Evolutionary conservation across 2,888 invertebrate genomes (phyloP).

Genomic region (Enchytraeus crypticus): DNA sequence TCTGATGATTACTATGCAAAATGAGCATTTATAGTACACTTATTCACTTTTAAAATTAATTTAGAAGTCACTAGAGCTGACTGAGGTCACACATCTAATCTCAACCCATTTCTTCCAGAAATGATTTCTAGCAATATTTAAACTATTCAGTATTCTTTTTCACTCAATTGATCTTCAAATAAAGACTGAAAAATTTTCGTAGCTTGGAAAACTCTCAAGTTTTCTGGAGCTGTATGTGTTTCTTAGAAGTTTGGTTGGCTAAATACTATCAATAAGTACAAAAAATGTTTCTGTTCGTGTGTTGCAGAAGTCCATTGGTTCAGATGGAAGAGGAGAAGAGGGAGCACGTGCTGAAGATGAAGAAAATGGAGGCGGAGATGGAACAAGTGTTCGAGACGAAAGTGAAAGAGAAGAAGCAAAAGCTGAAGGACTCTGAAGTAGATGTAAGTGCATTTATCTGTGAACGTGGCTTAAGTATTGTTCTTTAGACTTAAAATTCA

Average conservation of each 20-base stretch:
- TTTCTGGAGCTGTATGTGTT: not conserved
- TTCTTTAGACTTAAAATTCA: too few relatives aligned
- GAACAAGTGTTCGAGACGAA: constrained; percentile 98
- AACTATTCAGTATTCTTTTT: too few relatives aligned
- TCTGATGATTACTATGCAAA: too few relatives aligned
- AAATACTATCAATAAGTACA: not conserved
- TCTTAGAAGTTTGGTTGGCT: too few relatives aligned
- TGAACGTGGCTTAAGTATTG: not conserved
- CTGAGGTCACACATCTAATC: too few relatives aligned
- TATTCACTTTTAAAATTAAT: too few relatives aligned
- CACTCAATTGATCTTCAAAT: not conserved
- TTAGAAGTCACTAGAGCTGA: too few relatives aligned
- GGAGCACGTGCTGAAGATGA: constrained; percentile 91
- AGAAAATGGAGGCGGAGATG: constrained; percentile 97
- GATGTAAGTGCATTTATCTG: constrained; percentile 56
- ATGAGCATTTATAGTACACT: too few relatives aligned
- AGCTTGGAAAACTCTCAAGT: not conserved
- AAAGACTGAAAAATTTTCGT: not conserved
- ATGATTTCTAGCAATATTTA: too few relatives aligned
- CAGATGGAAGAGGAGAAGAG: constrained; percentile 97
- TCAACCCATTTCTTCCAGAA: too few relatives aligned
- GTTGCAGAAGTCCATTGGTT: constrained; percentile 81
- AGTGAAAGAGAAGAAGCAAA: constrained; percentile 88
- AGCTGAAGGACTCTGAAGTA: constrained; percentile 85
- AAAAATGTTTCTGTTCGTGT: not conserved